These are phyloP conservation scores for Hypomesus transpacificus DNA, from an alignment of 2,113 vertebrate genomes.

Conservation along the genomic window DNA sequence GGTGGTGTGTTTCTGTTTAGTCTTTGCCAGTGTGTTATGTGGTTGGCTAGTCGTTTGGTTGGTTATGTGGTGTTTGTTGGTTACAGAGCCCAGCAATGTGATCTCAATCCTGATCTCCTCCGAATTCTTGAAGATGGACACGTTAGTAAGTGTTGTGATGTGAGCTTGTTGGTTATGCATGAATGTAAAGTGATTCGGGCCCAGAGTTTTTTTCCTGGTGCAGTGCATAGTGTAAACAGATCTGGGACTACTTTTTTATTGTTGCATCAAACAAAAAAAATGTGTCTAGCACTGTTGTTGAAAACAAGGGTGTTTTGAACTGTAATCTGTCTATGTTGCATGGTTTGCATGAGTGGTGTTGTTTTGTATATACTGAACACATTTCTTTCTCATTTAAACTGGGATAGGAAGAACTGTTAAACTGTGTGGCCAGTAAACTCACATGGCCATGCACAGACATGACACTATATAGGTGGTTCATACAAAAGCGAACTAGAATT, in stretches of 20 bases:
- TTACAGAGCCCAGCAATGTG: constrained; percentile 97
- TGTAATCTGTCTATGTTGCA: constrained; percentile 16
- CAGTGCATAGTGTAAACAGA: too few species aligned
- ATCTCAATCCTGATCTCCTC: constrained; percentile 99
- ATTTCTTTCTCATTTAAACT: background rate
- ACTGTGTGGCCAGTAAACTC: too few species aligned
- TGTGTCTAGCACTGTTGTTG: too few species aligned
- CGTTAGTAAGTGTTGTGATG: constrained; percentile 88
- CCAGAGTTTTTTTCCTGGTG: constrained; percentile 39
- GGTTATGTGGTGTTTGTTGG: constrained; percentile 69
- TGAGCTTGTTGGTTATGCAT: constrained; percentile 22
- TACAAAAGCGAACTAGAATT: too few species aligned
- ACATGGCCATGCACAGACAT: background rate
- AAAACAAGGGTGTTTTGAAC: background rate
- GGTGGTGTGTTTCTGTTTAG: constrained; percentile 33
- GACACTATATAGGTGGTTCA: background rate
- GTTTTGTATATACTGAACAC: background rate
- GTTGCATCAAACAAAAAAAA: too few species aligned
- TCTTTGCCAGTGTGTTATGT: constrained; percentile 46
- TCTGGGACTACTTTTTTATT: too few species aligned
- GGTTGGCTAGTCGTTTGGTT: constrained; percentile 50
- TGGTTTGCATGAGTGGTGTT: constrained; percentile 17
- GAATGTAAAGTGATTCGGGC: constrained; percentile 31
- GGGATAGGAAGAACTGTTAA: background rate
- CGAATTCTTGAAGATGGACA: constrained; percentile 99